Conservation (phyloP, 64 coral and sea anemone genomes). For the Platygyra sinensis region DNA sequence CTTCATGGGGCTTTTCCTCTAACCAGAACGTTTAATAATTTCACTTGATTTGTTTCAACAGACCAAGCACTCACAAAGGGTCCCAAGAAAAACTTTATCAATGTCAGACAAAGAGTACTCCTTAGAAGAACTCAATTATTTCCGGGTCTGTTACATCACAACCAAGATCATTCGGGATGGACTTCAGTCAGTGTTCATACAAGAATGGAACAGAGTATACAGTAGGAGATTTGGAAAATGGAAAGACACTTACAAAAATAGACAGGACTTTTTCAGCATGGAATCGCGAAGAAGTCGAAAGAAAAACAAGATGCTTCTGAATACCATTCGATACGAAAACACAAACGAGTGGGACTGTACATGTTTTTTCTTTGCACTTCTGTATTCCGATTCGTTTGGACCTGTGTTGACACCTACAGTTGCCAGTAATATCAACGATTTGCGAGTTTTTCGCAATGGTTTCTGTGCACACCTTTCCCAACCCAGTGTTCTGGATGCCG, state of each 20-base stretch:
- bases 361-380: background rate
- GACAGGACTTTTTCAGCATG: conserved; percentile 27
- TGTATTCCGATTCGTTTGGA: background rate
- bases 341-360: conserved; percentile 23
- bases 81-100: no score
- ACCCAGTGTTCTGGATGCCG: background rate
- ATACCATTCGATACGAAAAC: background rate
- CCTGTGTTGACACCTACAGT: background rate
- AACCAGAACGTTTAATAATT: no score
- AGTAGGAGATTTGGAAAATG: background rate
- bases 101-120: background rate
- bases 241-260: conserved; percentile 37
- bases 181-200: background rate
- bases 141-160: conserved; percentile 33
- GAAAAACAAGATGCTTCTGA: background rate
- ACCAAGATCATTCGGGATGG: conserved; percentile 24
- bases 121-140: conserved; percentile 43
- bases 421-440: background rate
- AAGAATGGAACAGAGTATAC: background rate
- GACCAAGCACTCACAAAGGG: no score
- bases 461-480: background rate
- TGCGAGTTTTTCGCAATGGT: background rate
- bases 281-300: background rate
- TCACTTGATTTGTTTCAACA: no score
- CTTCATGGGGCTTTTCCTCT: no score